A percentile compares a stretch with the other conserved stretches of the same genome.
Conservation (phyloP, 2,797 vertebrate species). For the Onychomys torridus region DNA sequence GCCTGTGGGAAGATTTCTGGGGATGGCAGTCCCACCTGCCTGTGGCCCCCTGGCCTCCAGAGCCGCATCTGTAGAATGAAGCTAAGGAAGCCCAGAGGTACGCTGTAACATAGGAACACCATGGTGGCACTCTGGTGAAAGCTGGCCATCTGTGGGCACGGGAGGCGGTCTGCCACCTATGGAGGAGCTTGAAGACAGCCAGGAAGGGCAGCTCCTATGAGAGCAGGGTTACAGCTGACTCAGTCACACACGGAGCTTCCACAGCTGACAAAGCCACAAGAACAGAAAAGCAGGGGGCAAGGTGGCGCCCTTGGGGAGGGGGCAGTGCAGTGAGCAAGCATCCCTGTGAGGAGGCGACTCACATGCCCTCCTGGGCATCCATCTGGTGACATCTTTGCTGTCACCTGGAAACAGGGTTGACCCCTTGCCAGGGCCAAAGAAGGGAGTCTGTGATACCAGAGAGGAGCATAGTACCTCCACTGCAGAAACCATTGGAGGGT, state of each 20-base stretch:
- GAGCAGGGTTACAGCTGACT: too few relatives aligned
- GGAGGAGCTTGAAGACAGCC: background rate
- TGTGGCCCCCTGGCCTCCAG: background rate
- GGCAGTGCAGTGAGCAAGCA: rapidly evolving
- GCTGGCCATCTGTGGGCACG: too few relatives aligned
- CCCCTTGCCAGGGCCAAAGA: rapidly evolving
- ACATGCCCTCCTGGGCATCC: rapidly evolving
- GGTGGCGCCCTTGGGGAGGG: rapidly evolving
- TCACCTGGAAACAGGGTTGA: background rate
- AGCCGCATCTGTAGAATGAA: background rate
- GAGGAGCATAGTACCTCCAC: too few relatives aligned
- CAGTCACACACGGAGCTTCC: background rate
- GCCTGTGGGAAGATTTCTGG: background rate
- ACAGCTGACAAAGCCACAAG: background rate
- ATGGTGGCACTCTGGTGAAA: background rate
- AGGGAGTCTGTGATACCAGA: too few relatives aligned
- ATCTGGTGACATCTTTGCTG: background rate
- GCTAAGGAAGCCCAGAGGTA: background rate
- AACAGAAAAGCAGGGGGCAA: background rate
- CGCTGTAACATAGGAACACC: background rate
- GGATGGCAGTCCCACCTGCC: background rate
- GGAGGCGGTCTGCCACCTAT: too few relatives aligned
- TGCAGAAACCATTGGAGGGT: too few relatives aligned
- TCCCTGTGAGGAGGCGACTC: rapidly evolving
- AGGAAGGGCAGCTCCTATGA: background rate